Conservation (phyloP, 2,113 vertebrate genomes). For the Hassar affinis region DNA sequence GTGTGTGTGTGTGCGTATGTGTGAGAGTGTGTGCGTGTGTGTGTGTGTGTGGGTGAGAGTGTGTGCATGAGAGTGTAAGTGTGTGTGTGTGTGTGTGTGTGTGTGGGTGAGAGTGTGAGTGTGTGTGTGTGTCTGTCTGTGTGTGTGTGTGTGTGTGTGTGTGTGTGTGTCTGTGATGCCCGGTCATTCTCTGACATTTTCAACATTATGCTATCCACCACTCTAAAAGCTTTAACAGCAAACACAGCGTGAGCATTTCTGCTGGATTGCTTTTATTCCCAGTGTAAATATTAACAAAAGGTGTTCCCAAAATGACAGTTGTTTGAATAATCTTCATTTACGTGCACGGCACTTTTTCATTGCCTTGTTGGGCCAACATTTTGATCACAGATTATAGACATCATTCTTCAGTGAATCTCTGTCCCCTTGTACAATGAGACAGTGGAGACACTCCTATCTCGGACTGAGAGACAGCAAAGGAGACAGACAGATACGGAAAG, state of each 20-base stretch:
- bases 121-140: no score
- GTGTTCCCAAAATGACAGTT: constrained; percentile 20
- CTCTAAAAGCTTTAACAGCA: background rate
- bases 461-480: background rate
- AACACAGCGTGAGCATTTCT: background rate
- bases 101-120: no score
- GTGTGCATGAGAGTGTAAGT: no score
- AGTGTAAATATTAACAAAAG: constrained; percentile 33
- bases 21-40: no score
- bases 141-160: background rate
- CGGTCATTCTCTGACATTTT: background rate
- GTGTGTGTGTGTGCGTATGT: no score
- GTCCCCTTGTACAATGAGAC: background rate
- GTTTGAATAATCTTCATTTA: constrained; percentile 24
- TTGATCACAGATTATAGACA: background rate
- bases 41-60: no score
- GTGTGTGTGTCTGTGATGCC: background rate
- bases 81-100: no score
- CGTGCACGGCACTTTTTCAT: background rate
- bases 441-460: background rate
- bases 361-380: background rate
- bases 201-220: background rate
- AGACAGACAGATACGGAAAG: background rate
- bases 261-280: constrained; percentile 4
- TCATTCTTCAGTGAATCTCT: background rate